Evolutionary conservation across 2,797 vertebrate species (phyloP), one percentile per base, ranked within the genome.

Genomic region (Octomys mimax): DNA sequence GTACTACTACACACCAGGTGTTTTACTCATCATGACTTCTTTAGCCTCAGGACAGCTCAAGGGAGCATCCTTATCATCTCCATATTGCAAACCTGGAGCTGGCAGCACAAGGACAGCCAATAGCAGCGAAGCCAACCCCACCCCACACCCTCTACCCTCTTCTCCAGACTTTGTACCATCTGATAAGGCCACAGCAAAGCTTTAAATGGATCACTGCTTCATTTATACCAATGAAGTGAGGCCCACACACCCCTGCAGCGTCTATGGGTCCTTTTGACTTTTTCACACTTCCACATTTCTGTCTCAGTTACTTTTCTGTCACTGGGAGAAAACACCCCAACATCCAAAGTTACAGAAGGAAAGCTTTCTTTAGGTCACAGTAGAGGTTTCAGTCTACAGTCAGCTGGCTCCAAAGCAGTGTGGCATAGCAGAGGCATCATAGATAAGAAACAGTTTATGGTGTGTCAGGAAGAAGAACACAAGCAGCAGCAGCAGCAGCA

Each of bases 111-210:
- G n/a, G 14, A 46, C 36, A 66, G 46, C 42, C 49, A 84, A 54
- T 6, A 33, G 26, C 4, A 0, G 5, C 21, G 31, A 61, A 71
- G 42, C 57, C 68, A 4, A 11, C 70, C 8, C 59, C 82, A 71
- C 52, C 16, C 11, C 49, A 62, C 36, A 57, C 46, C 52, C 75
- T 39, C 57, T 13, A 36, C 46, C 61, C 42, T 10, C 7, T 10
- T 36, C 14, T 61, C 39, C 6, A 0, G 0, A 11, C 18, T 39
- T 42, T 6, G 10, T 4, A 13, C 68, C 26, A 2, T 13, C 73
- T 22, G 31, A 57, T 3, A 21, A 31, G 2, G n/a, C 28, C 84
- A 21, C 16, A 4, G 18, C 1, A 33, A 1, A 11, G 36, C 52
- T 84, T 31, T 2, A 12, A 13, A 70, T 4, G 19, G 46, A 59